Evolutionary conservation across 2,888 invertebrate species (phyloP).

Genomic region (Amorpha juglandis): DNA sequence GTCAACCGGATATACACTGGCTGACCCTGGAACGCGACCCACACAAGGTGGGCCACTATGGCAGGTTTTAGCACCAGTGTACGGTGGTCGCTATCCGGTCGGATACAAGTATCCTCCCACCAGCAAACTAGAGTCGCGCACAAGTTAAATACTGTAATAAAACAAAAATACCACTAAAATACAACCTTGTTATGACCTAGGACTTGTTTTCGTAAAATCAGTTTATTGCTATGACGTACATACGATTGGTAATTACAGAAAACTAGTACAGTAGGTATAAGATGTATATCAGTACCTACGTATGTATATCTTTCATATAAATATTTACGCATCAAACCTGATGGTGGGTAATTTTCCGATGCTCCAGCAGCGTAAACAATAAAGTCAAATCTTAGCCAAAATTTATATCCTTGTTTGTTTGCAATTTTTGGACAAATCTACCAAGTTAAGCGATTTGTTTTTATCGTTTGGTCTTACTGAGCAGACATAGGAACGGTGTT

Average conservation of each 20-base stretch:
- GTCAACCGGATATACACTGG: no score
- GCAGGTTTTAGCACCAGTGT: no score
- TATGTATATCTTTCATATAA: not conserved
- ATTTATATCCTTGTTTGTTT: conserved; percentile 43
- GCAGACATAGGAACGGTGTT: conserved; percentile 10
- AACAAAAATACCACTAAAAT: conserved; percentile 2
- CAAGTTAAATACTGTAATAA: not conserved
- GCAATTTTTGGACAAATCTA: conserved; percentile 34
- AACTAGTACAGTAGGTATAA: conserved; percentile 1
- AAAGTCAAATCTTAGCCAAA: conserved; percentile 28
- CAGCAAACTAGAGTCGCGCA: no score
- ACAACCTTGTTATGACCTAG: not conserved
- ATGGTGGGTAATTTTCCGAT: conserved; percentile 31
- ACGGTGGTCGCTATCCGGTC: no score
- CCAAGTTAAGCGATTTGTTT: conserved; percentile 34
- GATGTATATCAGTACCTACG: not conserved
- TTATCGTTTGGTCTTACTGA: conserved; percentile 23
- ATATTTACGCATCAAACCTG: not conserved
- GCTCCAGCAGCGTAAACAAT: conserved; percentile 34
- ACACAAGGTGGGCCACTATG: no score
- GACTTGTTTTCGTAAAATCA: not conserved
- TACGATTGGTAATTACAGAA: not conserved
- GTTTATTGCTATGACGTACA: conserved; percentile 2
- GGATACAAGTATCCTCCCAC: no score
- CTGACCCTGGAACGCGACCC: no score